A percentile compares a stretch with the other conserved stretches of the same genome.
Evolutionary conservation across 2,113 vertebrate species (phyloP).

Genomic region (Dasyurus viverrinus): DNA sequence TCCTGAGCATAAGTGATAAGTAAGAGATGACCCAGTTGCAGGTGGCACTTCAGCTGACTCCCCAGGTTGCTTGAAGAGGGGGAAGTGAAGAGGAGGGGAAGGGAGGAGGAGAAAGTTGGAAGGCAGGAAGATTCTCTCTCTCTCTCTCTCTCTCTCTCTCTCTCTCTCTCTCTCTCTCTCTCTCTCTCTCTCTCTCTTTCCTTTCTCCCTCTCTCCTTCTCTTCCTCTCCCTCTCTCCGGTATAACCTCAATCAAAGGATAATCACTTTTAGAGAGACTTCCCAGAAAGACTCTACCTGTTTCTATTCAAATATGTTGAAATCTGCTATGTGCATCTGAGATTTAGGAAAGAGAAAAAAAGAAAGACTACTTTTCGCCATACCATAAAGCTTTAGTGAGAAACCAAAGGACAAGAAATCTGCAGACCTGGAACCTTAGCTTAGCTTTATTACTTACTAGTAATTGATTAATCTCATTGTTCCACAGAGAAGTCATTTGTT

Average conservation of each 20-base stretch:
- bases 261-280: not conserved
- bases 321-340: not conserved
- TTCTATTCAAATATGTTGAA: not conserved
- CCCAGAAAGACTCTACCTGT: accelerated
- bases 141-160: not conserved
- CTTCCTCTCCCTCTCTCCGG: not conserved
- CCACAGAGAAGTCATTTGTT: not conserved
- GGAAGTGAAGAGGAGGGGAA: not conserved
- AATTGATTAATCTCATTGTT: not conserved
- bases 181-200: not conserved
- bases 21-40: constrained; percentile 18
- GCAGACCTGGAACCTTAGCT: not conserved
- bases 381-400: constrained; percentile 5
- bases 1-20: not conserved
- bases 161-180: no score
- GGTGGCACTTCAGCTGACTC: accelerated
- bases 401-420: not conserved
- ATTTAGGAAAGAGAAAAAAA: not conserved
- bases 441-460: not conserved
- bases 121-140: not conserved
- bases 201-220: not conserved
- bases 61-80: accelerated
- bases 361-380: not conserved
- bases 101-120: no score
- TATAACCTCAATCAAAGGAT: not conserved